Evolutionary conservation across 35 echinoderm and acorn worm species (phyloP).

Genomic region (Diadema setosum): DNA sequence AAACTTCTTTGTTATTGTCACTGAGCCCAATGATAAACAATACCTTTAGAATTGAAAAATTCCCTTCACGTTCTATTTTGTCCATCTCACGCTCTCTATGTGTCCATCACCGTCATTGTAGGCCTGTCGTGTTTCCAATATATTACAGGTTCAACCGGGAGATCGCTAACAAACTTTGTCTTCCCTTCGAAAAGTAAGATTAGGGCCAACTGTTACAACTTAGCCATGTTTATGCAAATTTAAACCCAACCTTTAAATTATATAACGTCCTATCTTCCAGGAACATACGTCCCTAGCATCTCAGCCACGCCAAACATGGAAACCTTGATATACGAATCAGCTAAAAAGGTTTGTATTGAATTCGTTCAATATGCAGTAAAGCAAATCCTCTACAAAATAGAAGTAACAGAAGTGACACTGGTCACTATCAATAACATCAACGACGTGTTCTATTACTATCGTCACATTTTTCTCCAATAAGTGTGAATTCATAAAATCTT

Average conservation of each 20-base stretch:
- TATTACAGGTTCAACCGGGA: not conserved
- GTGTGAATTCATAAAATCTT: too few relatives aligned
- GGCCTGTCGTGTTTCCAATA: not conserved
- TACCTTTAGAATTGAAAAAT: too few relatives aligned
- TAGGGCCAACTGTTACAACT: not conserved
- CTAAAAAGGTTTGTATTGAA: slow-evolving; percentile 38
- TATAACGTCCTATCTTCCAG: slow-evolving; percentile 7
- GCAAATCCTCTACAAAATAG: too few relatives aligned
- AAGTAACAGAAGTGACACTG: too few relatives aligned
- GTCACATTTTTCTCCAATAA: too few relatives aligned
- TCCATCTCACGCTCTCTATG: too few relatives aligned
- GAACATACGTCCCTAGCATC: slow-evolving; percentile 26
- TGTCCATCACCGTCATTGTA: not conserved
- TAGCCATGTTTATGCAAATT: not conserved
- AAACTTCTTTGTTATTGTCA: too few relatives aligned
- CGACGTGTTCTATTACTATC: too few relatives aligned
- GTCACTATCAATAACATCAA: too few relatives aligned
- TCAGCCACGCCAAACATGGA: slow-evolving; percentile 68
- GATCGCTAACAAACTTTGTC: not conserved
- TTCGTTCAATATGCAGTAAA: too few relatives aligned
- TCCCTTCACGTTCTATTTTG: too few relatives aligned
- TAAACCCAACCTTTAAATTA: not conserved
- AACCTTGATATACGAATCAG: slow-evolving; percentile 33
- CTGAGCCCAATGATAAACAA: too few relatives aligned
- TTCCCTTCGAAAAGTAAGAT: not conserved